Base-by-base conservation (phyloP, 2,797 vertebrate species). In the Epinephelus coioides region DNA sequence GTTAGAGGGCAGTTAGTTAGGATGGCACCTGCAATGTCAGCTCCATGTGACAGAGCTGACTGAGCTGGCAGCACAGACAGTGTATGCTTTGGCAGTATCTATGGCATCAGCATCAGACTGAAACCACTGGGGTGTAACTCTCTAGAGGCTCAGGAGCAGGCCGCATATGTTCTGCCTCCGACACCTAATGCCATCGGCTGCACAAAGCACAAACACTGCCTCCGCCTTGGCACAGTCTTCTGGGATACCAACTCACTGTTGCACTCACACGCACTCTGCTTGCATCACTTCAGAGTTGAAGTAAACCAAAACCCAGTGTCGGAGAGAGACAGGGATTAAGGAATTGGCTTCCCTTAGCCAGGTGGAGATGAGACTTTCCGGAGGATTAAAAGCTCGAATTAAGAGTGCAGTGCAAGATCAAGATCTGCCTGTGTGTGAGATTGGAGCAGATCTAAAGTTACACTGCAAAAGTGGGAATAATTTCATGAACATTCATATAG, bases 121-220 rank as follows among this genome's bases (percentile, higher is more conserved):
- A 88, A 87, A 83, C 67, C 90, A 88, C 80, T 27, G 50, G 67
- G 69, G 76, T 82, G 84, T 61, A 88, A 88, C 68, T 90, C 87
- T 86, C 90, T 60, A 54, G 89, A 86, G 90, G 81, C 76, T 96
- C 95, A 74, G 96, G 95, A 90, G 97, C 93, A 72, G 94, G 87
- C 79, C 96, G 95, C 87, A 91, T 95, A 87, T 97, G 94, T 68
- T 96, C 92, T 19, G 95, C 95, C 90, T 97, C 96, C 50, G 96
- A 95, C 87, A 98, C 95, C 91, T 97, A 97, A 92, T 94, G 97
- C 96, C 96, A 96, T 81, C 96, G 95, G 92, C 88, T 96, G 82
- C 97, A 97, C 95, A 94, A 82, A 69, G 77, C 67, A 18, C 89
- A 93, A 93, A 92, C 84, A 91, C 83, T 67, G 86, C 88, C 89